Conservation (phyloP, 2,113 vertebrate genomes). For the Xiphorhynchus elegans region DNA sequence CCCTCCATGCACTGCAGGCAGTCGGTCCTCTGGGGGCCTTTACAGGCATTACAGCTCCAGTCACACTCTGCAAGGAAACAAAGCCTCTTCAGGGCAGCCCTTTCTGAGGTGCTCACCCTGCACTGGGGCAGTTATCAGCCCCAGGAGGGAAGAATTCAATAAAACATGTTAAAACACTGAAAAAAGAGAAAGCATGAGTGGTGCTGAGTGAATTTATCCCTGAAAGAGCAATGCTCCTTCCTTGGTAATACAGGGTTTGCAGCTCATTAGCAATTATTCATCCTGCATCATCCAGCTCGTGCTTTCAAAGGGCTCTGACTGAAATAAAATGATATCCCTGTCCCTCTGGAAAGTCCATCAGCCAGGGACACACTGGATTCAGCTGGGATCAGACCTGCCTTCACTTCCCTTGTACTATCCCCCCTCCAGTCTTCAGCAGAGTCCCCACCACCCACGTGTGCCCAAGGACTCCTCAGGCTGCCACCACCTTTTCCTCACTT, state of each 20-base stretch:
- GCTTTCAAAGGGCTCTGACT: not conserved
- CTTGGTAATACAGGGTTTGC: not conserved
- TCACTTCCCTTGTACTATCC: not conserved
- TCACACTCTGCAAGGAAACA: constrained; percentile 85
- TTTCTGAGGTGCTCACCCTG: not conserved
- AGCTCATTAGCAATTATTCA: not conserved
- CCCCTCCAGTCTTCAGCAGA: not conserved
- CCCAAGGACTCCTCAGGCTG: not conserved
- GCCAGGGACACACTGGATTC: not conserved
- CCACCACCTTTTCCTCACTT: not conserved
- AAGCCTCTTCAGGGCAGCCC: not conserved
- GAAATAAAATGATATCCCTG: not conserved
- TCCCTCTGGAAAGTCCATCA: not conserved
- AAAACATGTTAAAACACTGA: not conserved
- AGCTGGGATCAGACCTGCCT: not conserved
- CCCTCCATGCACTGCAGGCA: constrained; percentile 95
- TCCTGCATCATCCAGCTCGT: not conserved
- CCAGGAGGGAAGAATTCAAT: not conserved
- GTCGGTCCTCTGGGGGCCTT: constrained; percentile 84
- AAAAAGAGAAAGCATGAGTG: not conserved
- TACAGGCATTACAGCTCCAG: constrained; percentile 92
- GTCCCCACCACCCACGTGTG: not conserved
- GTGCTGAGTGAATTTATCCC: not conserved
- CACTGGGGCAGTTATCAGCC: not conserved
- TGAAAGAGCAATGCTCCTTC: not conserved